phyloP scores from a whole-genome alignment of 2,797 vertebrate species.

The Coluber constrictor region DNA sequence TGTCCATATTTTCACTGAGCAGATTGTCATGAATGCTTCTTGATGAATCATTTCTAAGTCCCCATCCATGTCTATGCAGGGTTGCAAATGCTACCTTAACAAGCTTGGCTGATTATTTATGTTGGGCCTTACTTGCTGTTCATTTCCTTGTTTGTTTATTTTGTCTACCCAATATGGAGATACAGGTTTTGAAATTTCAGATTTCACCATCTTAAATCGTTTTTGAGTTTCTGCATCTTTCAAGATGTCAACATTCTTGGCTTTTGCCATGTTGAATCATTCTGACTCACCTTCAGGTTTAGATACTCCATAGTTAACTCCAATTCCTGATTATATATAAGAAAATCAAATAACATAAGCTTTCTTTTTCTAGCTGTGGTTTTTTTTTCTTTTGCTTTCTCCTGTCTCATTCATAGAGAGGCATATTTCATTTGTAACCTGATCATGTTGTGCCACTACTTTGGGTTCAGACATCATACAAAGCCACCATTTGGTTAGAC shows the following conservation, averaged over 20 bases:
- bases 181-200: background rate
- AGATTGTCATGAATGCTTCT: background rate
- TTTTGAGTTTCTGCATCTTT: background rate
- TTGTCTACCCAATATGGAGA: background rate
- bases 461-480: background rate
- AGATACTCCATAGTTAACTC: background rate
- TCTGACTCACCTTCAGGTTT: background rate
- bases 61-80: background rate
- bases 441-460: background rate
- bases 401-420: background rate
- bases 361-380: background rate
- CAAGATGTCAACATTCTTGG: background rate
- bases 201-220: background rate
- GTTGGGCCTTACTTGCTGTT: background rate
- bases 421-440: background rate
- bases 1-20: background rate
- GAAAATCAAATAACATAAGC: background rate
- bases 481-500: background rate
- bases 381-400: background rate
- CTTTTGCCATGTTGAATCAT: background rate
- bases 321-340: background rate
- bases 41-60: background rate
- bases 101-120: background rate
- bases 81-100: background rate
- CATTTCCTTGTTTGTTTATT: background rate